Evolutionary conservation across 2,888 invertebrate species (phyloP).

Genomic region (Suillia variegata): DNA sequence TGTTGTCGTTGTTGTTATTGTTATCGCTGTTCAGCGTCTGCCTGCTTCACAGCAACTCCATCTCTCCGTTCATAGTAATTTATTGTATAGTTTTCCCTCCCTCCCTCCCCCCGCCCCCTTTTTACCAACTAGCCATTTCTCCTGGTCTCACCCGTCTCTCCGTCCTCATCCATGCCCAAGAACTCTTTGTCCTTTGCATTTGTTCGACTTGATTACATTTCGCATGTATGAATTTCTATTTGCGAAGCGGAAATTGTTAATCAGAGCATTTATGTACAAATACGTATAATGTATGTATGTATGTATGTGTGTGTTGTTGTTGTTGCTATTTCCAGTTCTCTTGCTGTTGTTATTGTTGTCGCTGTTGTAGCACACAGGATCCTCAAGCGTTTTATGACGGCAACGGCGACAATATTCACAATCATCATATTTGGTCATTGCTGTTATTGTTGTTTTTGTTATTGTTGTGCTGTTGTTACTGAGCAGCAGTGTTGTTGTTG

Average conservation of each 20-base stretch:
- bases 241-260: conserved; percentile 20
- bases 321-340: too few relatives aligned
- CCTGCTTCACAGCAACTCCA: neutral
- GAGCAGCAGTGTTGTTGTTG: neutral
- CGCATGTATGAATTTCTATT: conserved; percentile 15
- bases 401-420: neutral
- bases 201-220: conserved; percentile 7
- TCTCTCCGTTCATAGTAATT: conserved; percentile 11
- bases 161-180: too few relatives aligned
- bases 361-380: neutral
- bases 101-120: too few relatives aligned
- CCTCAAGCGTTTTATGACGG: neutral
- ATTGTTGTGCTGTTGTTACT: conserved; percentile 4
- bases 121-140: too few relatives aligned
- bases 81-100: conserved; percentile 11
- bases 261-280: conserved; percentile 16
- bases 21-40: neutral
- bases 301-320: too few relatives aligned
- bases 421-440: neutral
- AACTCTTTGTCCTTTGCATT: conserved; percentile 1
- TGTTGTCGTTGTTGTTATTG: neutral
- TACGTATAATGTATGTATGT: too few relatives aligned
- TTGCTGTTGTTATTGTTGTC: conserved; percentile 3
- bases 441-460: neutral
- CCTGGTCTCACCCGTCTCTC: too few relatives aligned